Conservation (phyloP, 2,888 invertebrate species). For the Eurois occulta region DNA sequence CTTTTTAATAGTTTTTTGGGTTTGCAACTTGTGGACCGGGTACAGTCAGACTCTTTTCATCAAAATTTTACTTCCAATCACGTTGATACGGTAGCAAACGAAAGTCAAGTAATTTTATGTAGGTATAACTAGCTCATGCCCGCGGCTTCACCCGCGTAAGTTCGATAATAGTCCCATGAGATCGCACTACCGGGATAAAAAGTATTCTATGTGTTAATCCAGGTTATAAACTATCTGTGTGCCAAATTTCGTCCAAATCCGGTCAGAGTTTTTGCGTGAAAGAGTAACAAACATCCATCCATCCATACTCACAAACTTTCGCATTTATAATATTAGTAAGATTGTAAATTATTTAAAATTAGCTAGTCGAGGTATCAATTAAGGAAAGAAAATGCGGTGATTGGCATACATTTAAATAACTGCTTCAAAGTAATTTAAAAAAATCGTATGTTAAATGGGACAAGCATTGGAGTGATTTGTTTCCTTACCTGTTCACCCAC, state of each 20-base stretch:
- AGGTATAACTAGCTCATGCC: too few relatives aligned
- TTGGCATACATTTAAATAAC: background rate
- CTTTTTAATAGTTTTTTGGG: background rate
- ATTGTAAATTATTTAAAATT: background rate
- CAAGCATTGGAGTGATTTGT: background rate
- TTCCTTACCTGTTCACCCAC: conserved; percentile 95
- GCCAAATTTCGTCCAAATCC: too few relatives aligned
- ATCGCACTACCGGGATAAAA: too few relatives aligned
- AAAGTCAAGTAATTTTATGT: background rate
- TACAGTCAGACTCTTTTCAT: background rate
- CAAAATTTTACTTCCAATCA: background rate
- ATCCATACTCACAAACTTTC: too few relatives aligned
- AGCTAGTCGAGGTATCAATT: background rate
- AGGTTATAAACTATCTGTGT: too few relatives aligned
- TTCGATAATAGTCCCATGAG: too few relatives aligned
- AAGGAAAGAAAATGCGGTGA: background rate
- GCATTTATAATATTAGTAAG: too few relatives aligned
- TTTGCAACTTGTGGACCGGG: background rate
- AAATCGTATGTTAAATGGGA: background rate
- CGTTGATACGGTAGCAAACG: background rate
- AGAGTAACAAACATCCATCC: too few relatives aligned
- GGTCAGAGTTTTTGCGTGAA: too few relatives aligned
- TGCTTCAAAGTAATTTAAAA: background rate
- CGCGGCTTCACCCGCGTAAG: too few relatives aligned
- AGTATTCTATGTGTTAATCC: too few relatives aligned